Conservation (phyloP, 2,888 invertebrate species). For the Ditylenchus weischeri region DNA sequence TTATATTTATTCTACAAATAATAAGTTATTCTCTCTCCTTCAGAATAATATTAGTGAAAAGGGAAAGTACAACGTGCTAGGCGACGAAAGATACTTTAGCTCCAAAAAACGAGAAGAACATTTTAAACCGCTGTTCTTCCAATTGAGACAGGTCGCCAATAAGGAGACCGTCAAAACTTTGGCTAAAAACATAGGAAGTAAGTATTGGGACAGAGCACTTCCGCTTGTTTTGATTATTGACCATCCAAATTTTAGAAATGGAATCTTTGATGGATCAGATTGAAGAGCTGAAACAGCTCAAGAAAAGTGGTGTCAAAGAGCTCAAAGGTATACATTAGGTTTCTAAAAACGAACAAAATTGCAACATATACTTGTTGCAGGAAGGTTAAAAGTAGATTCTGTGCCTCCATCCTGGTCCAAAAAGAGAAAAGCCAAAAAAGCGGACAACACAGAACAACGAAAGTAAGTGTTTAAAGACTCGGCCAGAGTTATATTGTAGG, state of each 20-base stretch:
- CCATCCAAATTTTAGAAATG: constrained; percentile 22
- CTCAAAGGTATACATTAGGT: constrained; percentile 28
- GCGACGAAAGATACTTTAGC: constrained; percentile 26
- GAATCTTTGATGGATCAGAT: constrained; percentile 38
- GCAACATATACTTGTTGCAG: constrained; percentile 11
- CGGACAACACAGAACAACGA: constrained; percentile 24
- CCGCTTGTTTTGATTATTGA: no score
- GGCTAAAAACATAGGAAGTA: constrained; percentile 28
- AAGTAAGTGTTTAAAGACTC: constrained; percentile 19
- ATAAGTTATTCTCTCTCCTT: neutral
- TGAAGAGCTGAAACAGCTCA: constrained; percentile 36
- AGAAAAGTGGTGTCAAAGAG: constrained; percentile 37
- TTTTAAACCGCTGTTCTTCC: constrained; percentile 28
- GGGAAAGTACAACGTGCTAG: constrained; percentile 31
- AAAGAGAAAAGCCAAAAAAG: constrained; percentile 20
- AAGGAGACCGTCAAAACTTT: constrained; percentile 27
- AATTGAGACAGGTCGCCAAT: constrained; percentile 37
- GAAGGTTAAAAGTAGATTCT: constrained; percentile 28
- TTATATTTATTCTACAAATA: no score
- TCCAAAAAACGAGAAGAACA: constrained; percentile 34
- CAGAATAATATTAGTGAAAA: constrained; percentile 31
- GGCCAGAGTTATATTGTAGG: neutral
- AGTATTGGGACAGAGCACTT: neutral
- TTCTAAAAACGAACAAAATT: neutral
- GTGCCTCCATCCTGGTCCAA: constrained; percentile 18